phyloP scores from a whole-genome alignment of 2,797 vertebrate genomes.

The Champsocephalus esox region DNA sequence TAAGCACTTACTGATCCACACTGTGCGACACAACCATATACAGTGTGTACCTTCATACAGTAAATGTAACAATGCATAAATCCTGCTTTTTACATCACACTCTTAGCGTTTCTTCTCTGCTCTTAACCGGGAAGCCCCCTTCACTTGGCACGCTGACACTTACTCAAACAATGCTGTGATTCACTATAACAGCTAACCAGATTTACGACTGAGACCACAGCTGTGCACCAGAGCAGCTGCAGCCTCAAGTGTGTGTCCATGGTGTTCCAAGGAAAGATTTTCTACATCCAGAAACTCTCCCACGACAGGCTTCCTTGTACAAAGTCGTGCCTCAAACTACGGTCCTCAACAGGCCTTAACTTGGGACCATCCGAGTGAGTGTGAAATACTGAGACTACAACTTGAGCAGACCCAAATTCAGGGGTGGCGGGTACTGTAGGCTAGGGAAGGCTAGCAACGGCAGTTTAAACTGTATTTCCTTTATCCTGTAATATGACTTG shows the following conservation, averaged over 20 bases:
- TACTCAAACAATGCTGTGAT: constrained; percentile 1
- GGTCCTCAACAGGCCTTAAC: neutral
- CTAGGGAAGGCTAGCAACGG: too few species aligned
- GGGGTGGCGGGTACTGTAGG: too few species aligned
- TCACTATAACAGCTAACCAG: neutral
- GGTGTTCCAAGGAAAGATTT: too few species aligned
- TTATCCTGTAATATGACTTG: too few species aligned
- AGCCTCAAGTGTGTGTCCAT: too few species aligned
- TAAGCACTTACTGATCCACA: neutral
- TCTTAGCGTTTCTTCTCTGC: neutral
- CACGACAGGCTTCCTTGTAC: too few species aligned
- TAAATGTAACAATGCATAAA: constrained; percentile 4
- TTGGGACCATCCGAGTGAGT: neutral
- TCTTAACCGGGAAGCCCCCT: neutral
- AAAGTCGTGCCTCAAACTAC: neutral
- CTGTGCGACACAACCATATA: constrained; percentile 8
- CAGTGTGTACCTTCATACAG: neutral
- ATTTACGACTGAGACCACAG: constrained; percentile 21
- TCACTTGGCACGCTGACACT: neutral
- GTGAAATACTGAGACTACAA: neutral
- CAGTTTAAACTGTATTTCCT: too few species aligned
- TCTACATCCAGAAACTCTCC: neutral
- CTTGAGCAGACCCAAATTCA: neutral
- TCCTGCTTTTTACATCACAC: neutral
- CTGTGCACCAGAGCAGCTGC: constrained; percentile 46